Percentiles rank a stretch among this genome's conserved stretches.
These are phyloP conservation scores for Penaeus vannamei DNA, from an alignment of 1,140 invertebrate genomes.

Conservation along the genomic window DNA sequence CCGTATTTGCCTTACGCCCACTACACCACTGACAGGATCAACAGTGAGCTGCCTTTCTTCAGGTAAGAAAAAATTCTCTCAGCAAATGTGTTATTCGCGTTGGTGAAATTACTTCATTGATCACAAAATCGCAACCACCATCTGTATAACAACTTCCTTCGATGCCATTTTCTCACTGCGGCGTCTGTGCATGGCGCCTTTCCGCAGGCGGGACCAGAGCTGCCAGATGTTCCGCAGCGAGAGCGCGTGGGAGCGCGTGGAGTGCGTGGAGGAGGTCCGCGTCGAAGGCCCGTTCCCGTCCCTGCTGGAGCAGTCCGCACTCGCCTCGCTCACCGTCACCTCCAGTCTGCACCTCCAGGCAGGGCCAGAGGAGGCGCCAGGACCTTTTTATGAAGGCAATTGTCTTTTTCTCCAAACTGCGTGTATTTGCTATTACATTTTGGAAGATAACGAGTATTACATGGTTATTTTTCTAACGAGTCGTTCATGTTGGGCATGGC, in stretches of 20 bases:
- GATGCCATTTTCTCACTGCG: no score
- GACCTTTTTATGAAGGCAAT: constrained; percentile 18
- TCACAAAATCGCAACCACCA: no score
- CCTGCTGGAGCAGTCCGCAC: background rate
- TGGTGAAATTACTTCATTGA: no score
- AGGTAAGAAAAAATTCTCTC: constrained; percentile 7
- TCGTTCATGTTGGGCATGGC: no score
- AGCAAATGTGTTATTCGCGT: no score
- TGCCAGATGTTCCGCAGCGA: constrained; percentile 5
- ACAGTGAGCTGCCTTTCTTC: constrained; percentile 41
- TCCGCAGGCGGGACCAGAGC: background rate
- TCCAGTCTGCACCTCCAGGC: background rate
- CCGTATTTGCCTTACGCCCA: constrained; percentile 37
- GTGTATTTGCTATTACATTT: no score
- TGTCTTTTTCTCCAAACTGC: background rate
- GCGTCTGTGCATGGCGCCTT: no score
- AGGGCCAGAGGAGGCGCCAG: background rate
- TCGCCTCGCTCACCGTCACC: background rate
- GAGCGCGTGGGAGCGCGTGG: background rate
- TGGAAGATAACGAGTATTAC: no score
- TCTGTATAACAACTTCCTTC: no score
- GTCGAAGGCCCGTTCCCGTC: constrained; percentile 10
- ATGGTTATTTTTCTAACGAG: no score
- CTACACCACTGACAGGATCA: constrained; percentile 17
- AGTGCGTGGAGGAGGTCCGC: constrained; percentile 3